phyloP scores from a whole-genome alignment of 1,140 invertebrate genomes.

The Magallana gigas region DNA sequence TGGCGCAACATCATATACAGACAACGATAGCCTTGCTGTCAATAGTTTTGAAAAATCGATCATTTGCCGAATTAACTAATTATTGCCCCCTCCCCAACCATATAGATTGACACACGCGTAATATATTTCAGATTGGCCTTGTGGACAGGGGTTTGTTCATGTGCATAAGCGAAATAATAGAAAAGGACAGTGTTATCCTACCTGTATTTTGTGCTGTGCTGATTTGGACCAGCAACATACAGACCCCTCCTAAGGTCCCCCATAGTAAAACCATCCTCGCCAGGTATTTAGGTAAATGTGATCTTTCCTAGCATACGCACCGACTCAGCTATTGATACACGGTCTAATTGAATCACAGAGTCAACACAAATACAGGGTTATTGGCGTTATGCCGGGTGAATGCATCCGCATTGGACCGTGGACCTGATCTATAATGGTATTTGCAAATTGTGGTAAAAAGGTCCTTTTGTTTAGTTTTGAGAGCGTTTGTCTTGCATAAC shows the following conservation, averaged over 20 bases:
- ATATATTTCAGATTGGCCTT: too few relatives aligned
- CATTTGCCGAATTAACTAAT: too few relatives aligned
- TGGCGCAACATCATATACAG: too few relatives aligned
- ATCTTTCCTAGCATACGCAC: background rate
- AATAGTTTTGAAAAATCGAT: too few relatives aligned
- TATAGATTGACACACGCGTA: too few relatives aligned
- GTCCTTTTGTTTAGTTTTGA: background rate
- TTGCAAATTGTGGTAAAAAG: background rate
- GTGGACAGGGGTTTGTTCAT: too few relatives aligned
- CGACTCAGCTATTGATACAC: background rate
- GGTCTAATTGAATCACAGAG: slow-evolving; percentile 1
- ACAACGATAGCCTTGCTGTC: too few relatives aligned
- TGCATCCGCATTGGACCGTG: background rate
- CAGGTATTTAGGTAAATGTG: slow-evolving; percentile 17
- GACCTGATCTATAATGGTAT: background rate
- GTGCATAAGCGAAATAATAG: too few relatives aligned
- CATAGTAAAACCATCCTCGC: background rate
- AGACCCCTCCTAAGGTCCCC: background rate
- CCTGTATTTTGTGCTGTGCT: background rate
- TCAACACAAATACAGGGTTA: slow-evolving; percentile 5
- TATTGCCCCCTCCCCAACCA: too few relatives aligned
- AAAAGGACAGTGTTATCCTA: background rate
- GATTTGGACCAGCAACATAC: background rate
- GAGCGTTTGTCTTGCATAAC: background rate
- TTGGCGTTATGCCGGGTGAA: background rate